These are phyloP conservation scores for Troilus luridus DNA, from an alignment of 2,888 invertebrate species.

Conservation along the genomic window DNA sequence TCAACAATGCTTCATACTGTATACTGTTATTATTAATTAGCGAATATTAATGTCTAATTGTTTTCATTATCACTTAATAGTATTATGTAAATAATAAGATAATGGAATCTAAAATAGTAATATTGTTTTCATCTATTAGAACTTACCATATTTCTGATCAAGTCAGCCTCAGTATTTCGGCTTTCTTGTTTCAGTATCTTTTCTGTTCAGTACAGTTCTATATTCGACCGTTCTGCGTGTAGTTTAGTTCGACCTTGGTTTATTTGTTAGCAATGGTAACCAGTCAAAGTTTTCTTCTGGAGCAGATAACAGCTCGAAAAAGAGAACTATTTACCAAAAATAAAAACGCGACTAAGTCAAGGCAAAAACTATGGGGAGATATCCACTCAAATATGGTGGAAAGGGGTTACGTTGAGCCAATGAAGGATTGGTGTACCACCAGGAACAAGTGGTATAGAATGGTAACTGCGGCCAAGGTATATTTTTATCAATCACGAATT, in stretches of 20 bases:
- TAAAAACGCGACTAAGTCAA: background rate
- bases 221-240: no score
- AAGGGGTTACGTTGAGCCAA: background rate
- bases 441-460: background rate
- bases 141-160: background rate
- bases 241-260: no score
- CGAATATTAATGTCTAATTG: background rate
- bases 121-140: background rate
- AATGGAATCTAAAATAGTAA: no score
- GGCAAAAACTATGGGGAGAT: background rate
- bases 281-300: background rate
- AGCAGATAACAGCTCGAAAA: background rate
- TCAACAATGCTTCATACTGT: background rate
- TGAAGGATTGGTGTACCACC: background rate
- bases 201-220: background rate
- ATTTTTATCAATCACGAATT: background rate
- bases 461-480: background rate
- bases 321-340: background rate
- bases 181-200: background rate
- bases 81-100: no score
- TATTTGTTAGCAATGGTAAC: background rate
- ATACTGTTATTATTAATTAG: background rate
- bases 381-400: background rate
- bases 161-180: background rate
- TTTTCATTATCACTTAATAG: background rate